Base-by-base conservation (phyloP, 2,888 invertebrate species). In the Trichopria drosophilae region DNA sequence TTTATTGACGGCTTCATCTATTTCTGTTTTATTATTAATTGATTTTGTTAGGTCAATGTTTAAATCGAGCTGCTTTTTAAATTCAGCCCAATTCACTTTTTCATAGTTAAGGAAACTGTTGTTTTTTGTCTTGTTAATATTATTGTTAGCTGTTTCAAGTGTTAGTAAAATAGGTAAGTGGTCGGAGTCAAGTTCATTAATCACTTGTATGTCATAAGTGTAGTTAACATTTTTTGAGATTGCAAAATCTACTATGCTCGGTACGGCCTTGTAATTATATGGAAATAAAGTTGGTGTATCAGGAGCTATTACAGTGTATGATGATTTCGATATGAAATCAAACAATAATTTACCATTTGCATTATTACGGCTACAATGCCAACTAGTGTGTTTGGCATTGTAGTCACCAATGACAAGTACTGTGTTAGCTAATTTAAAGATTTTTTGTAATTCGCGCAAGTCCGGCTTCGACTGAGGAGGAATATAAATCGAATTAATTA, bases 131-230 rank as follows among this genome's bases (percentile, higher is more conserved):
- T 32, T 19, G 12, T 20, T 36, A 3, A 19, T 13, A n/a, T 35
- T 9, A 6, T 26, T 28, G 15, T 31, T 18, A 6, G 24, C 16
- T 26, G 52, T 12, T 5, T 18, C 24, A 15, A 54, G 9, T 23
- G 51, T 23, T 3, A n/a, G n/a, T n/a, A n/a, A n/a, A n/a, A 60
- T 43, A n/a, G 63, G 61, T 0, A 47, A 28, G 32, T 62, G 59
- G 16, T 62, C 61, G 4, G 58, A 62, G n/a, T 44, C 29, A 9
- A 60, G 32, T 53, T 59, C 56, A 6, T 50, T 9, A 6, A 50
- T 6, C 1, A 45, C 31, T 9, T 44, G 16, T 6, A 58, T 32
- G 6, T 41, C 16, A 6, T 36, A 44, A 3, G 29, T 34, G 5
- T 42, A 29, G 2, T 19, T 24, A 2, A 44, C 29, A 20, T 57